Percentiles rank a stretch among this genome's conserved stretches.
These are phyloP conservation scores for Myrmophylax atrothorax DNA, from an alignment of 2,113 vertebrate species.

Conservation along the genomic window DNA sequence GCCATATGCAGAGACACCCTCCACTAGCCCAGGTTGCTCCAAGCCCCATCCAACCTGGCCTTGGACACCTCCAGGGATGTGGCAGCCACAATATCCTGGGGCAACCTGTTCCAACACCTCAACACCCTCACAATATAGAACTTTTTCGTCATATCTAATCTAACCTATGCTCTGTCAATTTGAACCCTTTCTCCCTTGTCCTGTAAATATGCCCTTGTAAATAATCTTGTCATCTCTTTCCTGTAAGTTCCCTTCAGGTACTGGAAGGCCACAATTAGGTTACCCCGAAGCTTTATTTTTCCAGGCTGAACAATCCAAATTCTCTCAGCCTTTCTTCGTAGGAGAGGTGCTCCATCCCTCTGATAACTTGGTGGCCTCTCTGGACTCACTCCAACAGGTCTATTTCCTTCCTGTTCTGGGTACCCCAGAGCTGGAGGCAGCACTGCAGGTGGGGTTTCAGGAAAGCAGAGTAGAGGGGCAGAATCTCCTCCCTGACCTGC, in stretches of 20 bases:
- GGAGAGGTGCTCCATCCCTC: background rate
- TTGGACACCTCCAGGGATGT: background rate
- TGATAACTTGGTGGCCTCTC: background rate
- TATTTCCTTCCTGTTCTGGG: fast-evolving
- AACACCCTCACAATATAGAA: background rate
- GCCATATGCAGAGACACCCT: background rate
- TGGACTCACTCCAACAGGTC: background rate
- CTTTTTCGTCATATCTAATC: background rate
- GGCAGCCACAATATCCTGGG: background rate
- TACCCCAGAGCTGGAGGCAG: background rate
- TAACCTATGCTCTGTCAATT: background rate
- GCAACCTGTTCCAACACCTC: background rate
- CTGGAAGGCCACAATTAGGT: background rate
- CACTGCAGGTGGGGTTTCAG: background rate
- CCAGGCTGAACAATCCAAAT: background rate
- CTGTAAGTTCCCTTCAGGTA: background rate
- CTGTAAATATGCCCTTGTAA: background rate
- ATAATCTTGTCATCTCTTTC: background rate
- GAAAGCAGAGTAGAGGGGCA: background rate
- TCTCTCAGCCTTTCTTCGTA: background rate
- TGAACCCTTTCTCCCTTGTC: background rate
- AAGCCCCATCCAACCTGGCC: background rate
- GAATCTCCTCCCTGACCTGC: background rate
- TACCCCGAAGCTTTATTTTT: background rate
- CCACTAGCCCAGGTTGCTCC: background rate